phyloP scores from a whole-genome alignment of 2,888 invertebrate species.

The Polia nebulosa region DNA sequence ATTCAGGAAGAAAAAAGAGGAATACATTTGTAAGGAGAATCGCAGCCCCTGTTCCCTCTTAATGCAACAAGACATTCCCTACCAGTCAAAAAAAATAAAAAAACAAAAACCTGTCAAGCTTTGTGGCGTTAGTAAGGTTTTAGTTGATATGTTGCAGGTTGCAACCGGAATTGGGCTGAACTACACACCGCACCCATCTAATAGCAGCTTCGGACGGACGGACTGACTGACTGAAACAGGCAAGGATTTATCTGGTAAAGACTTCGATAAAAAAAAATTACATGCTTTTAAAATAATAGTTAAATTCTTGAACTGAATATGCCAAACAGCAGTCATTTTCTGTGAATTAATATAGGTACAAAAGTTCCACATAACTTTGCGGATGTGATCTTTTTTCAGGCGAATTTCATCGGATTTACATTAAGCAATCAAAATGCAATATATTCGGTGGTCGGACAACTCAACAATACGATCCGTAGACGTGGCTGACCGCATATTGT shows the following conservation, averaged over 20 bases:
- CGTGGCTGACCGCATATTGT: constrained; percentile 52
- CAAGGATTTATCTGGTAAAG: neutral
- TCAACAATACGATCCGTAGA: constrained; percentile 31
- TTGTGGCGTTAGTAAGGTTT: neutral
- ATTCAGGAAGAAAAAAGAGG: too few species aligned
- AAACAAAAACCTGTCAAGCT: too few species aligned
- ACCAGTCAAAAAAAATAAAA: too few species aligned
- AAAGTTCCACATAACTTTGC: neutral
- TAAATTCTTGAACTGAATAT: neutral
- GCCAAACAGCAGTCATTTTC: neutral
- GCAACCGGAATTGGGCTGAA: too few species aligned
- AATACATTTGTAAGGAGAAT: too few species aligned
- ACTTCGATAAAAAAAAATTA: neutral
- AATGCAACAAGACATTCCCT: too few species aligned
- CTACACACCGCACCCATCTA: too few species aligned
- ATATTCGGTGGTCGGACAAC: constrained; percentile 7
- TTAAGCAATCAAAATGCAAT: constrained; percentile 42
- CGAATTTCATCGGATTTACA: constrained; percentile 14
- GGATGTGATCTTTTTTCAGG: neutral
- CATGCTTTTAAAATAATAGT: neutral
- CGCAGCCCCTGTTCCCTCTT: too few species aligned
- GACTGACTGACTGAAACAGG: neutral
- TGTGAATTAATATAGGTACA: neutral
- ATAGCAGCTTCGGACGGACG: too few species aligned
- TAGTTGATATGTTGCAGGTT: neutral